phyloP scores from a whole-genome alignment of 53 echinoderm and acorn worm species.

The Astropecten irregularis region DNA sequence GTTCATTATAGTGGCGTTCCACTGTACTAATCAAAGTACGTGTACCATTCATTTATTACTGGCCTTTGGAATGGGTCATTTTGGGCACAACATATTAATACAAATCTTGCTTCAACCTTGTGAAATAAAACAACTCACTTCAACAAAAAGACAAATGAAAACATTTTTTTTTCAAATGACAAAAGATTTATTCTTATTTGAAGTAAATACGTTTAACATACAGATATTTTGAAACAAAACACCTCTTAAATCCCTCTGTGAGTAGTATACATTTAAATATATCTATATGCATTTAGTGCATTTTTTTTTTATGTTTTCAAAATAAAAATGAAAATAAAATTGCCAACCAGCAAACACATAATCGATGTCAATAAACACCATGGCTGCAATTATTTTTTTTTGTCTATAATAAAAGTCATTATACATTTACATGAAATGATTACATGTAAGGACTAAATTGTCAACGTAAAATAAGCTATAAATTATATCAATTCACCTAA shows the following conservation, averaged over 20 bases:
- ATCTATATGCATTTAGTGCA: background rate
- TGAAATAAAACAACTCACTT: too few relatives aligned
- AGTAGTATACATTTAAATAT: conserved; percentile 8
- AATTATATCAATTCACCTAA: background rate
- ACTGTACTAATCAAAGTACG: too few relatives aligned
- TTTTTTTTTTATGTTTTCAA: too few relatives aligned
- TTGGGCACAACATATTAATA: too few relatives aligned
- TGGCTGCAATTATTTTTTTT: background rate
- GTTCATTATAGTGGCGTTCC: too few relatives aligned
- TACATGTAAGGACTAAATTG: background rate
- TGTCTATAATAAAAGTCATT: too few relatives aligned
- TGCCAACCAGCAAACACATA: background rate
- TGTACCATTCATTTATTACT: too few relatives aligned
- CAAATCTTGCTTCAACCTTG: too few relatives aligned
- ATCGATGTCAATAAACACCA: background rate
- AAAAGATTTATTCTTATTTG: background rate
- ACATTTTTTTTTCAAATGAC: background rate
- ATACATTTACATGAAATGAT: background rate
- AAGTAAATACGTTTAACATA: conserved; percentile 7
- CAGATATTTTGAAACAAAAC: background rate
- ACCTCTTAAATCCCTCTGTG: background rate
- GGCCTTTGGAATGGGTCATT: too few relatives aligned
- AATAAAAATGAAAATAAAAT: conserved; percentile 8
- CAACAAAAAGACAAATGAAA: too few relatives aligned
- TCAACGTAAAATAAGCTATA: too few relatives aligned